Base-by-base conservation (phyloP, 2,797 vertebrate genomes). In the Acanthurus lineatus region DNA sequence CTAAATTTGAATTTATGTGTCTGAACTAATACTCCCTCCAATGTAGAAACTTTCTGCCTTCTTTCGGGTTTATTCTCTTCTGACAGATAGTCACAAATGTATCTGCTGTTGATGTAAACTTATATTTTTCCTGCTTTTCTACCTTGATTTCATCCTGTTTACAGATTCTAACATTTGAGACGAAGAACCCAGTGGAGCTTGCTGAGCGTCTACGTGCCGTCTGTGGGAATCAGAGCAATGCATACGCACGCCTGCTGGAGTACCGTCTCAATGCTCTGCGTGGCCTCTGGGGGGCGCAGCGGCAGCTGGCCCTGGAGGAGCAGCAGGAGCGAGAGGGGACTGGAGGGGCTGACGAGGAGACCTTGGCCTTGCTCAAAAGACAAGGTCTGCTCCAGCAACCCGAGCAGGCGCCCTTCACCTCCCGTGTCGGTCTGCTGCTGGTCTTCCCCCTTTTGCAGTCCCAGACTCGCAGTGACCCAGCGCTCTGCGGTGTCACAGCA, bases 221-320 rank as follows among this genome's bases (percentile, higher is more conserved):
- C 53, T 99, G 98, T n/a, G 98, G 98, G 5, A 99, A 99, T 89
- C 98, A 99, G 95, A 99, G 98, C 93, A 99, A 99, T 2, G 98
- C 98, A 2, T 99, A 99, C 0, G 98, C 98, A 1, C 97, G 98
- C 10, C 95, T 99, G 66, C 93, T 99, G 83, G 98, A 99, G 83
- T 99, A 99, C 89, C 97, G 98, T 9, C 96, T 99, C 56, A 99
- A 99, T 7, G 98, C 98, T 1, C 87, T 99, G 86, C 96, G 98
- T 0, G 98, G 98, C 59, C 96, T 99, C 74, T 99, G 98, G 98
- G 98, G 97, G 5, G 98, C 98, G 6, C 98, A 99, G 93, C 96
- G 97, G 64, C 96, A 96, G 90, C 88, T 96, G 76, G 94, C 95
- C 80, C 82, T 96, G 89, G 96, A 96, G 90, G 96, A 95, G 94